Base-by-base conservation (phyloP, 2,113 vertebrate genomes). In the Nicator chloris region DNA sequence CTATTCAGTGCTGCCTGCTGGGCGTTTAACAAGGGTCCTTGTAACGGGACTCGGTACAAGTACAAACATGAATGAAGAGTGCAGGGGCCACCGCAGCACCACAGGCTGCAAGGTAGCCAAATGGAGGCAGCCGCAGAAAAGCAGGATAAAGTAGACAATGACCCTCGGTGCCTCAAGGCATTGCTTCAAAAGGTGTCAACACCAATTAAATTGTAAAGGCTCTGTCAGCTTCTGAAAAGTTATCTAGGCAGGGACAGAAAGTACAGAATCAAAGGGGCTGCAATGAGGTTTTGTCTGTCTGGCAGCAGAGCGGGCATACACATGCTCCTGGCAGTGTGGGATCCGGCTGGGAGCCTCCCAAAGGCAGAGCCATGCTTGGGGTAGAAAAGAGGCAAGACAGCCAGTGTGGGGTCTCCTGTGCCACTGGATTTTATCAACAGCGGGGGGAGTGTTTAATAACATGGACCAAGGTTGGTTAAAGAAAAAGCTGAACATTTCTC, bases 191-290 rank as follows among this genome's bases (percentile, higher is more conserved):
- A 97, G 97, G 97, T 97, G 97, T 98, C 98, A 97, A 98, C 97
- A 97, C 97, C 98, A 98, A 98, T 98, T 98, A 98, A 97, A 98
- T 97, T 98, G 97, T 97, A 97, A 98, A 97, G 97, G 96, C 97
- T 96, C 98, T 95, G 97, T 97, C 97, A 98, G 98, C 95, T 96
- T 97, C 97, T 97, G 96, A 97, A 96, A 98, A 98, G 96, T 97
- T 97, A 97, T 91, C 96, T 96, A 95, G 97, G 96, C 95, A 94
- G 96, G 92, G 95, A 98, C 96, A 97, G 98, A 97, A 95, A 97
- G 97, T 87, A 90, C 64, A 77, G 95, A 98, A 98, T 98, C 97
- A 97, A 97, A 98, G 96, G 93, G 65, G 40, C 49, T 50, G 95
- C 93, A 24, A n/a, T 31, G 68, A 1, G 75, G 94, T 93, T 96